Base-by-base conservation (phyloP, 2,888 invertebrate genomes). In the Chalcosyrphus nemorum region DNA sequence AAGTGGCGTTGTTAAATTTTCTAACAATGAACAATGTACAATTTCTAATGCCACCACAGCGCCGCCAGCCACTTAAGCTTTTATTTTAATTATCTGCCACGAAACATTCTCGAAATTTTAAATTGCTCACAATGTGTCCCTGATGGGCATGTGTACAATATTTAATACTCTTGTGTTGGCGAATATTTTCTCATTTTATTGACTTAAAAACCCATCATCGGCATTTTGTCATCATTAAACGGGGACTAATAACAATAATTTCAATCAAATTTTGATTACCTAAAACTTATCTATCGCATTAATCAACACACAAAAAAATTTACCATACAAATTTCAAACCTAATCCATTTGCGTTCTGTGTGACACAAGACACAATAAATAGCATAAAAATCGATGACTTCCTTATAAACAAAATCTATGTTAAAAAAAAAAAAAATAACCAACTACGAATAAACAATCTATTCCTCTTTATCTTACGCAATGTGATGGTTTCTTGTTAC, bases 381-480 rank as follows among this genome's bases (percentile, higher is more conserved):
- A 43, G 15, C 50, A 9, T n/a, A n/a, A n/a, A 41, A 76, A 68
- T 59, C 66, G 29, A 76, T 68, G 66, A 66, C 76, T 66, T 76
- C 76, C 76, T 52, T 24, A 50, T 59, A 66, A 61, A 61, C 72
- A 72, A 54, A 57, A 41, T 24, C 19, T n/a, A n/a, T n/a, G n/a
- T n/a, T n/a, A n/a, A n/a, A n/a, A n/a, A n/a, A 41, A 38, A 13
- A 72, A 61, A 45, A 41, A 24, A 41, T 21, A 41, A 24, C n/a
- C 38, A 52, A 56, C 32, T 29, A 74, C 54, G 56, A 32, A 59
- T 76, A 76, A 76, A 76, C 76, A 76, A 59, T 66, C 32, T 66
- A 29, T 66, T 68, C 52, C 59, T 13, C 57, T 17, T 57, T n/a
- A 66, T 66, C 75, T 57, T 59, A 32, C 41, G 41, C 50, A 57